phyloP scores from a whole-genome alignment of 2,888 invertebrate species.

The Nymphalis polychloros region DNA sequence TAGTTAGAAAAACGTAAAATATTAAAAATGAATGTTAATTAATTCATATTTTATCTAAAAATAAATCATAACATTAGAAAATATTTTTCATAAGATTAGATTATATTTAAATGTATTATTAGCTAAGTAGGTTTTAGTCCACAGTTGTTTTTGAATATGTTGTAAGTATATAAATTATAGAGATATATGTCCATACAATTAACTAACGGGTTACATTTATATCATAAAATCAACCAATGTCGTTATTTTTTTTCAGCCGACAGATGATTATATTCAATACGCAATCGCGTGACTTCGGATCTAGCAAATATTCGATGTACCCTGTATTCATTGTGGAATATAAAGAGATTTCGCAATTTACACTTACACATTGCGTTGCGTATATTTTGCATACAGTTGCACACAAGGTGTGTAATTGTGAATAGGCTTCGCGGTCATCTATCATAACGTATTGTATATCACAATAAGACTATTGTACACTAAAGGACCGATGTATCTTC shows the following conservation, averaged over 20 bases:
- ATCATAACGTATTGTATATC: conserved; percentile 36
- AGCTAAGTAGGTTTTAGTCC: neutral
- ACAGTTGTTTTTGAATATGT: neutral
- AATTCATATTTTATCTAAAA: no score
- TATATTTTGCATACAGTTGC: conserved; percentile 46
- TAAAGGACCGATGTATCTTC: conserved; percentile 31
- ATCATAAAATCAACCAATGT: neutral
- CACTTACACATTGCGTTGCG: conserved; percentile 61
- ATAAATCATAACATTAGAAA: no score
- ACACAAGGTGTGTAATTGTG: conserved; percentile 42
- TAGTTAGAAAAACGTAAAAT: no score
- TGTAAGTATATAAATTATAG: no score
- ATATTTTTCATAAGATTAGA: no score
- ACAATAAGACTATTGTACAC: conserved; percentile 28
- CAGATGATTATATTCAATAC: conserved; percentile 50
- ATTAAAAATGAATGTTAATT: no score
- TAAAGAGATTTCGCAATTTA: conserved; percentile 54
- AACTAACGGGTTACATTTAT: neutral
- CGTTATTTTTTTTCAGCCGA: conserved; percentile 23
- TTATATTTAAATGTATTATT: no score
- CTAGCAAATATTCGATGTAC: conserved; percentile 4
- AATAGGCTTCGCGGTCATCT: conserved; percentile 39
- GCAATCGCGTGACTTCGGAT: conserved; percentile 17
- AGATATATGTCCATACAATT: no score
- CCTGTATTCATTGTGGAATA: conserved; percentile 22